These are phyloP conservation scores for Pogonognathellus flavescens DNA, from an alignment of 1,140 invertebrate species.

Conservation along the genomic window DNA sequence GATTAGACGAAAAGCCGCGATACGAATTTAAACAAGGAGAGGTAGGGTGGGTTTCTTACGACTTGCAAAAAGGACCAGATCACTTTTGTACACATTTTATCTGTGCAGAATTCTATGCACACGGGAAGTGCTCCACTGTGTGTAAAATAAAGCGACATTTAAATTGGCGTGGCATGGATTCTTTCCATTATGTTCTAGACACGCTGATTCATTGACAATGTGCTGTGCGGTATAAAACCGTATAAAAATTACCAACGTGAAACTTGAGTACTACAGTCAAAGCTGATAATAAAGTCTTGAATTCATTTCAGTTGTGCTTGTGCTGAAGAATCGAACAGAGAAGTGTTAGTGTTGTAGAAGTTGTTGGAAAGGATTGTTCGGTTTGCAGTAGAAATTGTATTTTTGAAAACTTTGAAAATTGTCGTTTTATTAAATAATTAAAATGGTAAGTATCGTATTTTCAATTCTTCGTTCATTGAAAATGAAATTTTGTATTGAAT, in stretches of 20 bases:
- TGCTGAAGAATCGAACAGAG: no score
- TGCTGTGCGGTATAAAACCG: not conserved
- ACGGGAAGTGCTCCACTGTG: no score
- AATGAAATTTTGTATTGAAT: not conserved
- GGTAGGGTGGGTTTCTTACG: no score
- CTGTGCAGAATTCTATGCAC: no score
- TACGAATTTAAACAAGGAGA: no score
- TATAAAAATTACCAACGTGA: not conserved
- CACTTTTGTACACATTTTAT: no score
- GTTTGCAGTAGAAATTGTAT: no score
- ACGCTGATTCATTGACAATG: conserved; percentile 6
- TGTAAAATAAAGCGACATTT: no score
- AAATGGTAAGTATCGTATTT: not conserved
- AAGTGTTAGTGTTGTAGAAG: no score
- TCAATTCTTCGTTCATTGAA: not conserved
- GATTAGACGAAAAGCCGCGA: no score
- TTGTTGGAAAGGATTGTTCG: not conserved
- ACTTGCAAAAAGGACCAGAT: no score
- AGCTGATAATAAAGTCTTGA: not conserved
- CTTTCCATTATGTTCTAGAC: conserved; percentile 20
- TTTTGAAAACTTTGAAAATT: not conserved
- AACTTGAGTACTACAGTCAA: not conserved
- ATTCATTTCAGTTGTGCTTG: not conserved
- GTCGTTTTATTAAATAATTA: not conserved
- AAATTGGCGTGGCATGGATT: conserved; percentile 2